These are phyloP conservation scores for Coptodon bakossiorum DNA, from an alignment of 2,113 vertebrate species.

Conservation along the genomic window DNA sequence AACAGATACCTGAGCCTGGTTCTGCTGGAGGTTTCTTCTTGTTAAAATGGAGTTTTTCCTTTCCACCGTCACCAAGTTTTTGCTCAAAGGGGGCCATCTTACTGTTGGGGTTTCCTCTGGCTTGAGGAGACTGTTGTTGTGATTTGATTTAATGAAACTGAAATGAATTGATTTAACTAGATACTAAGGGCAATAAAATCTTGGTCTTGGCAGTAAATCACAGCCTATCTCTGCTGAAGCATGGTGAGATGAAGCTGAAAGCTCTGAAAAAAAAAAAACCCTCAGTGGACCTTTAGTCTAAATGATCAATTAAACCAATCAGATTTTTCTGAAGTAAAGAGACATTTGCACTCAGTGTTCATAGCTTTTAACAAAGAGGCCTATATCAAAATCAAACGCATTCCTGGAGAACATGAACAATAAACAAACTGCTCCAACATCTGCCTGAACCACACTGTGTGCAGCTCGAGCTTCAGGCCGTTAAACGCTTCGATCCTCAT, in stretches of 20 bases:
- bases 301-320: background rate
- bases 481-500: conserved; percentile 15
- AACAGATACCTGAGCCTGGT: background rate
- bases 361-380: background rate
- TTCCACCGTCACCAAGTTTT: background rate
- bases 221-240: background rate
- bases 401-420: background rate
- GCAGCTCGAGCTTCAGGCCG: background rate
- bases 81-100: background rate
- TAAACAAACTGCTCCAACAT: background rate
- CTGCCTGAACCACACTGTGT: background rate
- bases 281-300: background rate
- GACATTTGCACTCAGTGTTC: background rate
- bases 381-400: background rate
- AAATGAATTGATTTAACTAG: background rate
- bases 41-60: background rate
- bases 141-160: background rate
- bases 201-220: background rate
- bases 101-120: background rate
- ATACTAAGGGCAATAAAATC: background rate
- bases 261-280: background rate
- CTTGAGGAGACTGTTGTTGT: background rate
- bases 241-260: background rate
- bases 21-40: background rate
- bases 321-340: background rate